Conservation (phyloP, 2,888 invertebrate species). For the Toxonevra muliebris region DNA sequence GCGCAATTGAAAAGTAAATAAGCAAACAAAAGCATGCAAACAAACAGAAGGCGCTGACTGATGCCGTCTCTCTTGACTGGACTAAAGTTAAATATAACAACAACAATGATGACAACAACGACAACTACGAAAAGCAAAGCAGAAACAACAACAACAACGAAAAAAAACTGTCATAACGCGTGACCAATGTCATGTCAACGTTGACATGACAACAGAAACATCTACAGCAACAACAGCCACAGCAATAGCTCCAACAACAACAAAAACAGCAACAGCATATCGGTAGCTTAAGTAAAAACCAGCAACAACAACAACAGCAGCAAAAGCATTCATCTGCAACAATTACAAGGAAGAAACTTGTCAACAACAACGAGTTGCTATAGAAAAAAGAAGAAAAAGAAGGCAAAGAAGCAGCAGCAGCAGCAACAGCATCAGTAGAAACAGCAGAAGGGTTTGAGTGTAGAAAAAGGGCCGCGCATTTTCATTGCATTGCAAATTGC, state of each 20-base stretch:
- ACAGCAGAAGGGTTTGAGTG: neutral
- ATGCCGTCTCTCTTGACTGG: too few species aligned
- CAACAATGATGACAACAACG: neutral
- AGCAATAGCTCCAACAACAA: constrained; percentile 14
- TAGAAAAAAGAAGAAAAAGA: neutral
- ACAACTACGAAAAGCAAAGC: neutral
- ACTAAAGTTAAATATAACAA: constrained; percentile 4
- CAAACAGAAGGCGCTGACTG: too few species aligned
- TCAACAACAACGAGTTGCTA: neutral
- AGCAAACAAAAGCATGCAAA: too few species aligned
- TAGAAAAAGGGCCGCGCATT: neutral
- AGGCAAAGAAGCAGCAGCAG: neutral
- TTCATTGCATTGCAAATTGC: neutral
- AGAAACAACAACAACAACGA: constrained; percentile 11
- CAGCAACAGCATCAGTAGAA: neutral
- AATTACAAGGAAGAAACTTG: neutral
- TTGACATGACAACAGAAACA: constrained; percentile 32
- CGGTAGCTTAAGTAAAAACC: constrained; percentile 12
- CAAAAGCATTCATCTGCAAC: neutral
- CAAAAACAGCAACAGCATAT: neutral
- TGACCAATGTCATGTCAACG: constrained; percentile 39
- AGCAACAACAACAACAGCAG: constrained; percentile 2
- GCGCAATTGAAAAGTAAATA: neutral
- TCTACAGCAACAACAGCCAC: constrained; percentile 20
- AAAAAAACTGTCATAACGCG: constrained; percentile 35